Evolutionary conservation across 2,113 vertebrate genomes (phyloP).

Genomic region (Triplophysa siluroides): DNA sequence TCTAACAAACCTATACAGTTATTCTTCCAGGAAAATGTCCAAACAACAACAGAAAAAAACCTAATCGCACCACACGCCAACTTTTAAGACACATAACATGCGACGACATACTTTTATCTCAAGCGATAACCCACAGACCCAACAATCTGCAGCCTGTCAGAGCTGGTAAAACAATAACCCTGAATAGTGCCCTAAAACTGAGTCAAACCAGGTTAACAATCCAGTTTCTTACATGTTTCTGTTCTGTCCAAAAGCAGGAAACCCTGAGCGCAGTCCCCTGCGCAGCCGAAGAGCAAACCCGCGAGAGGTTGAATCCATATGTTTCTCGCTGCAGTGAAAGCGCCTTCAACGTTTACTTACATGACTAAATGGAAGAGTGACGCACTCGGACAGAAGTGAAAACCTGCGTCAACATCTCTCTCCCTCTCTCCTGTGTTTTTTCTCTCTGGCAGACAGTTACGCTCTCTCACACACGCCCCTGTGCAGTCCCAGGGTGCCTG

Average conservation of each 20-base stretch:
- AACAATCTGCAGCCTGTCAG: background rate
- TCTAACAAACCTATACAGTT: background rate
- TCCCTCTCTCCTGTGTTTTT: slow-evolving; percentile 15
- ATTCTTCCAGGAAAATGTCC: background rate
- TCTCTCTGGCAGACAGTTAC: slow-evolving; percentile 53
- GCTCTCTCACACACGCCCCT: slow-evolving; percentile 68
- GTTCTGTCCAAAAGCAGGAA: background rate
- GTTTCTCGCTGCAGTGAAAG: slow-evolving; percentile 27
- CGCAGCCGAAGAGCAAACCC: background rate
- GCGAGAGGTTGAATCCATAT: slow-evolving; percentile 7
- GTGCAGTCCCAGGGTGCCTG: slow-evolving; percentile 77
- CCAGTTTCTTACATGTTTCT: slow-evolving; percentile 5
- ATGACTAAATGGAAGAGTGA: slow-evolving; percentile 50
- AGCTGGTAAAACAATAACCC: slow-evolving; percentile 15
- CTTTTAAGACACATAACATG: background rate
- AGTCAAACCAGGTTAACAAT: background rate
- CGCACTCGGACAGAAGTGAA: slow-evolving; percentile 52
- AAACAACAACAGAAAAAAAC: background rate
- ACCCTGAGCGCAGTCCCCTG: background rate
- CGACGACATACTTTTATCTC: background rate
- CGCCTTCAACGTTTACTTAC: slow-evolving; percentile 50
- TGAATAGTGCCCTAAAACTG: slow-evolving; percentile 11
- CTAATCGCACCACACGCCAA: background rate
- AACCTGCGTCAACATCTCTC: slow-evolving; percentile 54
- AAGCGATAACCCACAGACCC: too few relatives aligned